Base-by-base conservation (phyloP, 2,888 invertebrate genomes). In the Gibbula magus region DNA sequence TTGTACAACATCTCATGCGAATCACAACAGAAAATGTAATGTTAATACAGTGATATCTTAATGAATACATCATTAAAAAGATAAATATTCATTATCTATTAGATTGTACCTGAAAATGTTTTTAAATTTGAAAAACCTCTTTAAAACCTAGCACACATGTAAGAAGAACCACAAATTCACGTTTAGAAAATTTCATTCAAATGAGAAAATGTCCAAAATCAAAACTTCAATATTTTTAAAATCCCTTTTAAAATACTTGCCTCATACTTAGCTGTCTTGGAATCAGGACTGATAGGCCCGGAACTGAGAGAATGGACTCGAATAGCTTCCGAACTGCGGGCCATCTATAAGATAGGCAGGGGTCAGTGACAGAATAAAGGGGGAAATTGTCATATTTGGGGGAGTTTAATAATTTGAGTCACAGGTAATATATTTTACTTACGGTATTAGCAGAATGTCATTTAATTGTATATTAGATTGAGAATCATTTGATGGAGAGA, bases 291-390 rank as follows among this genome's bases (percentile, higher is more conserved):
- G 73, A 83, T 81, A 25, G 85, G 85, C 39, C 82, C 85, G 75
- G 84, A 83, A 61, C 81, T 83, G 76, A 81, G 84, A 67, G 80
- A 70, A 74, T 80, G 77, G 75, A 78, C 82, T 79, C 88, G 82
- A 81, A 84, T 86, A 51, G 87, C 86, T 35, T 91, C 91, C 16
- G 88, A 86, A 35, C 89, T 89, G 83, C 89, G 88, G 73, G 91
- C 91, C 90, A 91, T 91, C 91, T 91, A 85, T 56, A 87, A 82
- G n/a, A 25, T 29, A 76, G 13, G 29, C 13, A 2, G 2, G 61
- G 61, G 61, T 45, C 45, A 45, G 45, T 45, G 45, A 10, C 45
- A 45, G 45, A 45, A 45, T 45, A 45, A 10, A 1, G 45, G 45
- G 45, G 13, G 10, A 45, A n/a, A n/a, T n/a, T n/a, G n/a, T 45